Evolutionary conservation across 2,113 vertebrate genomes (phyloP).

Genomic region (Eulemur macaco): DNA sequence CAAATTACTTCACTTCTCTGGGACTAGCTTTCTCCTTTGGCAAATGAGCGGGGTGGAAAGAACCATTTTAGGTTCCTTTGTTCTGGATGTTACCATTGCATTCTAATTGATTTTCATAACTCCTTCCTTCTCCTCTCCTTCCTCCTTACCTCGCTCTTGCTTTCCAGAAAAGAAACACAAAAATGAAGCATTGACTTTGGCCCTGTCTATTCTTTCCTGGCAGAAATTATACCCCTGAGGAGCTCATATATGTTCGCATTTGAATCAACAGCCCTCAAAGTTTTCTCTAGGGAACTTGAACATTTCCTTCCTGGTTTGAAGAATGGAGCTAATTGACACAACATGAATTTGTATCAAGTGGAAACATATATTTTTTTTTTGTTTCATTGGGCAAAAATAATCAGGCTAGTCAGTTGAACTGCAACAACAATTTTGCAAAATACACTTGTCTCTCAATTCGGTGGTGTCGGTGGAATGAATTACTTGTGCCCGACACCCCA

Average conservation of each 20-base stretch:
- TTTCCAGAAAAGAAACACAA: neutral
- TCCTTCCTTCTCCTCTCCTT: neutral
- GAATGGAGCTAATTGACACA: constrained; percentile 28
- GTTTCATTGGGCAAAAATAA: neutral
- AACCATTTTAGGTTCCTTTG: neutral
- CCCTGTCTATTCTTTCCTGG: neutral
- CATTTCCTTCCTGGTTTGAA: constrained; percentile 50
- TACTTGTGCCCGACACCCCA: neutral
- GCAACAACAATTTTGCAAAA: neutral
- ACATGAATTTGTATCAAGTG: constrained; percentile 9
- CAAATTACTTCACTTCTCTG: neutral
- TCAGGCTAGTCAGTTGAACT: neutral
- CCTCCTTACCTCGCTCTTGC: neutral
- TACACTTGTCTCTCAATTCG: neutral
- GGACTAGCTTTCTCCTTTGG: neutral
- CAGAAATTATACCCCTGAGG: neutral
- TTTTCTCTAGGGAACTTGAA: neutral
- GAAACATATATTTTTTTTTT: neutral
- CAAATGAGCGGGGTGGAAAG: neutral
- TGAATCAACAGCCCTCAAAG: constrained; percentile 18
- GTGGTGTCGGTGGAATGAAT: neutral
- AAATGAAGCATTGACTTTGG: neutral
- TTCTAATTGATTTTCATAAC: neutral
- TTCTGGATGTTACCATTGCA: neutral
- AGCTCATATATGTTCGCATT: constrained; percentile 34